These are phyloP conservation scores for Cynopterus sphinx DNA, from an alignment of 2,797 vertebrate species.

Conservation along the genomic window DNA sequence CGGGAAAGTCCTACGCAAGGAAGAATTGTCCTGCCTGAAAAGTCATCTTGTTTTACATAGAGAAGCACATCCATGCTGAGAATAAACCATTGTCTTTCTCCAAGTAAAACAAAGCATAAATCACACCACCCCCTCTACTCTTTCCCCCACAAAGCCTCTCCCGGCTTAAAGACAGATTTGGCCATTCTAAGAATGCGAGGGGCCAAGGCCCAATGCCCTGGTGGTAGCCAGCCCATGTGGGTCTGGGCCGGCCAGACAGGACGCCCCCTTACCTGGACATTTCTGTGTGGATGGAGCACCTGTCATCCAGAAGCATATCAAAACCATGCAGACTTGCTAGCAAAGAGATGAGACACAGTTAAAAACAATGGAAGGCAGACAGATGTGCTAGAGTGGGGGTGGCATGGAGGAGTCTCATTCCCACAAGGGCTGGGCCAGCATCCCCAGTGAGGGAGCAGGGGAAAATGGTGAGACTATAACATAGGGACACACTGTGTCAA, in stretches of 20 bases:
- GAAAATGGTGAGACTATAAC: background rate
- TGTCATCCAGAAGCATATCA: background rate
- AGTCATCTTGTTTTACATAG: background rate
- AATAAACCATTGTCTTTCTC: background rate
- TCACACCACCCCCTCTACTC: too few species aligned
- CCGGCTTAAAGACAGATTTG: background rate
- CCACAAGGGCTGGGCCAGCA: background rate
- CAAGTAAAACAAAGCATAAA: background rate
- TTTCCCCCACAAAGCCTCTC: background rate
- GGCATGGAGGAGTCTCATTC: rapidly evolving
- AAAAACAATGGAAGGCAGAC: background rate
- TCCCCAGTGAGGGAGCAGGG: background rate
- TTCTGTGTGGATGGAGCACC: background rate
- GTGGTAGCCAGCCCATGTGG: rapidly evolving
- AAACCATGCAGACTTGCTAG: conserved; percentile 52
- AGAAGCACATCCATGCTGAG: background rate
- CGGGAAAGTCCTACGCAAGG: background rate
- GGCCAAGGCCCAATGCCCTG: too few species aligned
- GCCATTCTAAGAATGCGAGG: background rate
- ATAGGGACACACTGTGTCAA: background rate
- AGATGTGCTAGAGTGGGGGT: background rate
- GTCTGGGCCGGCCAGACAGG: background rate
- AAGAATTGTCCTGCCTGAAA: background rate
- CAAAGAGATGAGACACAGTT: conserved; percentile 52
- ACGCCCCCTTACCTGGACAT: conserved; percentile 53